Evolutionary conservation across 1,140 invertebrate species (phyloP).

Genomic region (Chironomus tepperi): DNA sequence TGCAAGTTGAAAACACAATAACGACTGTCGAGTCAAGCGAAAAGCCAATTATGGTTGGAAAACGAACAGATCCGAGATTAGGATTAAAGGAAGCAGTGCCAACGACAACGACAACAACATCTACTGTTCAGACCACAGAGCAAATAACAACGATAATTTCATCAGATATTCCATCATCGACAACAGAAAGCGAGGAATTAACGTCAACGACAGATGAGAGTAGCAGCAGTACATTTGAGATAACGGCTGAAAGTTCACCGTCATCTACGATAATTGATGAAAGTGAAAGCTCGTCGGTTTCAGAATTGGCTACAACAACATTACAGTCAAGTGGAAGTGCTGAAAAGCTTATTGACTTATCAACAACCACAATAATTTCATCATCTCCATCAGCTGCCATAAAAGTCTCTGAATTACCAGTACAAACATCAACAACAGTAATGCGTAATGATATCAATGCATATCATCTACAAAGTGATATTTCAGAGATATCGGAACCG

Average conservation of each 20-base stretch:
- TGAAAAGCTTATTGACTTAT: neutral
- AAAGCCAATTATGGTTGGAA: neutral
- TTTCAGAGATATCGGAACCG: neutral
- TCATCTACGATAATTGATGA: neutral
- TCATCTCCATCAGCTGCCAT: slow-evolving; percentile 26
- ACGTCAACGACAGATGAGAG: neutral
- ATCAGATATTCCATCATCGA: neutral
- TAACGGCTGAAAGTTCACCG: neutral
- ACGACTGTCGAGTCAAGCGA: neutral
- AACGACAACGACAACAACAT: slow-evolving; percentile 27
- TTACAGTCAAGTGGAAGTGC: neutral
- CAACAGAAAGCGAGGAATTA: neutral
- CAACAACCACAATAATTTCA: slow-evolving; percentile 14
- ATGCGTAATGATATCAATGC: slow-evolving; percentile 1
- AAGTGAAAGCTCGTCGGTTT: neutral
- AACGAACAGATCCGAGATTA: slow-evolving; percentile 19
- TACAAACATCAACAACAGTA: neutral
- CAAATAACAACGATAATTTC: neutral
- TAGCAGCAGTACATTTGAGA: neutral
- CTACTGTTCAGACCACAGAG: slow-evolving; percentile 24
- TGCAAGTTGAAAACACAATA: neutral
- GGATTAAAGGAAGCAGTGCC: slow-evolving; percentile 2
- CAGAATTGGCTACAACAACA: neutral
- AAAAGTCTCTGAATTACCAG: neutral
- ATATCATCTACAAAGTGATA: neutral